Base-by-base conservation (phyloP, 2,797 vertebrate species). In the Chromobotia macracanthus region DNA sequence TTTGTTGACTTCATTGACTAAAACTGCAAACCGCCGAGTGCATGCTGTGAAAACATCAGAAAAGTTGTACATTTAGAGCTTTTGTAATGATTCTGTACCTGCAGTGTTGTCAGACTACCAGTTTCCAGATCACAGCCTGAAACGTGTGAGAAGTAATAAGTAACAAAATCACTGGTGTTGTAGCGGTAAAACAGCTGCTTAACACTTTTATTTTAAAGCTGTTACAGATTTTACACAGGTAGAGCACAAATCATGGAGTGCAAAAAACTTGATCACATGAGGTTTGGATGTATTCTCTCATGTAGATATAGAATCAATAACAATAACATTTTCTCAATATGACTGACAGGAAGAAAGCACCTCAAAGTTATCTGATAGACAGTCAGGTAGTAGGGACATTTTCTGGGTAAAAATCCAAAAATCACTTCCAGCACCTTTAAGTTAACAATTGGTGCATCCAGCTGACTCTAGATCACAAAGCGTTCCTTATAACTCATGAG, bases 231-330 rank as follows among this genome's bases (percentile, higher is more conserved):
- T 5, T 44, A 16, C 31, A 25, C 18, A 41, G 18, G 16, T 70
- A 51, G 25, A 41, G n/a, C 31, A 31, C 31, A 31, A 31, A 38
- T 2, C 28, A 48, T 11, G 19, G 9, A 67, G 9, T 25, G 48
- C 41, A 18, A 60, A 46, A 6, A 8, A 71, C 35, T 38, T 81
- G 66, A 81, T 48, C 15, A 23, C 4, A 78, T 75, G 41, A 38
- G 25, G 31, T 75, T 78, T 61, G 55, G 72, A 80, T 76, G 48
- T 63, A 84, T 31, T 31, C 31, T 28, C 28, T 31, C 31, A 31
- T 72, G 70, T 76, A 66, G 41, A 46, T 71, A 38, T 21, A 65
- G 19, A 72, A 83, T 83, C 66, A 81, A 84, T 87, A 58, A 77
- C 13, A 56, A n/a, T n/a, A n/a, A n/a, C n/a, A n/a, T n/a, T n/a